Conservation (phyloP, 2,113 vertebrate genomes). For the Pseudonaja textilis region DNA sequence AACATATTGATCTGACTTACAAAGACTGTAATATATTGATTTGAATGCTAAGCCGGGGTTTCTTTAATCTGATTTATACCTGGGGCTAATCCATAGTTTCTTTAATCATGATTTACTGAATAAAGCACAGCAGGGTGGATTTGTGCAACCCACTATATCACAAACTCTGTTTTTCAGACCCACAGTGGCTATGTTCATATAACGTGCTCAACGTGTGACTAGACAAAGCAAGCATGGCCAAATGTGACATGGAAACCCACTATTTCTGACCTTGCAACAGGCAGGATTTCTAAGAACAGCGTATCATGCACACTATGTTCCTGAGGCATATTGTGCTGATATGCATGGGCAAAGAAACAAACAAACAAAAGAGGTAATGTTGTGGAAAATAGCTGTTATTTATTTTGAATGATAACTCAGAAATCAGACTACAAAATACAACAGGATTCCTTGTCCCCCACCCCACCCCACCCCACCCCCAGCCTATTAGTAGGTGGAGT, state of each 20-base stretch:
- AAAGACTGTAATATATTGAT: background rate
- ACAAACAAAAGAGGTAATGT: background rate
- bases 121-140: background rate
- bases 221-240: background rate
- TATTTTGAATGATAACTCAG: background rate
- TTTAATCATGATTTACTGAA: background rate
- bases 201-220: background rate
- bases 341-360: background rate
- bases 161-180: background rate
- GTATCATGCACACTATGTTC: background rate
- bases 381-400: background rate
- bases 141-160: background rate
- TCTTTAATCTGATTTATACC: background rate
- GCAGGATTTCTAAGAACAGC: background rate
- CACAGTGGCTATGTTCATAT: background rate
- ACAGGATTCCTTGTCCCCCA: background rate
- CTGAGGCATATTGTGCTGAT: background rate
- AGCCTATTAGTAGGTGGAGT: background rate
- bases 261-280: background rate
- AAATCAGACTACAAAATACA: background rate
- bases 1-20: background rate
- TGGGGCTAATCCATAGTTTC: background rate
- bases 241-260: background rate
- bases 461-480: background rate
- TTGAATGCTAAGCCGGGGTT: background rate